Base-by-base conservation (phyloP, 2,797 vertebrate species). In the Coracias cyanogaster region DNA sequence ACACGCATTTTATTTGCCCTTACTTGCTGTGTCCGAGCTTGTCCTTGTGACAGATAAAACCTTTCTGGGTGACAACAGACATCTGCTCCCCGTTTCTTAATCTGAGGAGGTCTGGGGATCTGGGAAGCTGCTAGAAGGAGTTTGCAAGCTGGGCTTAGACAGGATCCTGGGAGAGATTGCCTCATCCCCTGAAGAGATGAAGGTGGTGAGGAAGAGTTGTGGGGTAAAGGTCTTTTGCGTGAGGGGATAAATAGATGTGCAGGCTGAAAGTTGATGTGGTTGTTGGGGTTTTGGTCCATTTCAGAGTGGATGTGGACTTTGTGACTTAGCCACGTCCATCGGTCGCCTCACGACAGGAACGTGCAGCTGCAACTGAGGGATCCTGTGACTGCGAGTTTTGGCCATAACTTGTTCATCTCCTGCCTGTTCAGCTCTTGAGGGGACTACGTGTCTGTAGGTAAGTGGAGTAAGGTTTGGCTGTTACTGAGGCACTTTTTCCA, bases 1-100 rank as follows among this genome's bases (percentile, higher is more conserved):
- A 35, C 6, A 18, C 3, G 2, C 0, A 0, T 52, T 77, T 15
- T 60, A 26, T 62, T 58, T 82, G 8, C 39, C 26, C 13, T 39
- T 71, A 2, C 35, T 61, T 73, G 26, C 28, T 39, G 15, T 49
- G 17, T 66, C 18, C 4, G 6, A 41, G 62, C 62, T 60, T 89
- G 10, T 26, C 24, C 3, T 29, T 70, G n/a, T 31, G 66, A 21
- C 31, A 74, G 26, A 61, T 24, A 65, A 89, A 43, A 28, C 3
- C 7, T 65, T 72, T n/a, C 17, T 64, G 51, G 37, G 69, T 57
- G 18, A 65, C 31, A 46, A 9, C 7, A 52, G 11, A 6, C 3
- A 18, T 43, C 46, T 82, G n/a, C 49, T n/a, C 29, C 37, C 16
- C 8, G 5, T 43, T 58, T 65, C 35, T 49, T 43, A 16, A 65